These are phyloP conservation scores for Dipodomys ordii DNA, from an alignment of 2,113 vertebrate species.

Conservation along the genomic window DNA sequence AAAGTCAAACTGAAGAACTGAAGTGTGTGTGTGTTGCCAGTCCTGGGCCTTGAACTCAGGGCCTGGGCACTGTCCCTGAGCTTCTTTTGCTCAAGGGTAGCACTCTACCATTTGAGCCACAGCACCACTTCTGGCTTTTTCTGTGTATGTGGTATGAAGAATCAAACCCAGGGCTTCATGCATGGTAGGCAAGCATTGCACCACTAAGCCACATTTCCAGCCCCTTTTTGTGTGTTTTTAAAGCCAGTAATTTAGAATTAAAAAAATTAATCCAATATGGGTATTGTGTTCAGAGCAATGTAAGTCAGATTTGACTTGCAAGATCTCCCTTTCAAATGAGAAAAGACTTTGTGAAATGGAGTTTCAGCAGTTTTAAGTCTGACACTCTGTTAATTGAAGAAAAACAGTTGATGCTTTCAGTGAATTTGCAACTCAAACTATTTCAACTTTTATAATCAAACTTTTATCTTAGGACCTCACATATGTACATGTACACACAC, in stretches of 20 bases:
- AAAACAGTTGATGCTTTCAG: slow-evolving; percentile 55
- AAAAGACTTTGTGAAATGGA: slow-evolving; percentile 37
- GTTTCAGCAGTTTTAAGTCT: slow-evolving; percentile 55
- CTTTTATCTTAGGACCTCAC: slow-evolving; percentile 3
- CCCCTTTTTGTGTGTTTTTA: neutral
- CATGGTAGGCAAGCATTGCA: too few relatives aligned
- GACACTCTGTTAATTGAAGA: slow-evolving; percentile 14
- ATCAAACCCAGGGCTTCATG: too few relatives aligned
- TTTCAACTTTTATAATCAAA: slow-evolving; percentile 52
- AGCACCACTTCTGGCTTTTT: too few relatives aligned
- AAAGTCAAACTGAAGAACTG: neutral
- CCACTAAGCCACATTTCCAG: too few relatives aligned
- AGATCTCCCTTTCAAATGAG: slow-evolving; percentile 55
- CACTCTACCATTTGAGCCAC: too few relatives aligned
- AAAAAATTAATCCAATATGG: neutral
- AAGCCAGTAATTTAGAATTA: slow-evolving; percentile 15
- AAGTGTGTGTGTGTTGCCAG: neutral
- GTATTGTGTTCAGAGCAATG: neutral
- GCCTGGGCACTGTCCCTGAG: too few relatives aligned
- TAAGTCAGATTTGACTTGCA: slow-evolving; percentile 22
- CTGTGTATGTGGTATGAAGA: too few relatives aligned
- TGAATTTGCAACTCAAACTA: slow-evolving; percentile 46
- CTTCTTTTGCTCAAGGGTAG: too few relatives aligned
- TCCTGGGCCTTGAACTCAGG: too few relatives aligned
- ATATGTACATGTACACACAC: neutral